Percentiles rank a stretch among this genome's conserved stretches.
Conservation (phyloP, 2,113 vertebrate species). For the Dolichallabes microphthalmus region DNA sequence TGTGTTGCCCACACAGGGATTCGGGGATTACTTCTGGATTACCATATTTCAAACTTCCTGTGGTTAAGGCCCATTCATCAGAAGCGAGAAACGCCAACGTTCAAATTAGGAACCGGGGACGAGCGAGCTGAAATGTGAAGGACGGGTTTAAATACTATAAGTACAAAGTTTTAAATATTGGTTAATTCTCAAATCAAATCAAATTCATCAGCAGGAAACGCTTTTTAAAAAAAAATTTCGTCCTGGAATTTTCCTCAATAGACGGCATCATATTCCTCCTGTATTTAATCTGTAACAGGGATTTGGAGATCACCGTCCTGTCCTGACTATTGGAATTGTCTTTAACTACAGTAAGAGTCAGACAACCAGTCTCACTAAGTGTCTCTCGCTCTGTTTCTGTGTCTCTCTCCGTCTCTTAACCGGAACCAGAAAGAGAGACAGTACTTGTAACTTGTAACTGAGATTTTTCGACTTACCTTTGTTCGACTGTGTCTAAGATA, state of each 20-base stretch:
- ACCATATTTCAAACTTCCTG: conserved; percentile 68
- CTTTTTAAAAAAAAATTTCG: too few relatives aligned
- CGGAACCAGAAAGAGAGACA: not conserved
- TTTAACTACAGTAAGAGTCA: not conserved
- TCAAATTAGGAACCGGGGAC: conserved; percentile 31
- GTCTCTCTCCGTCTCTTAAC: not conserved
- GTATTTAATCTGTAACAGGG: not conserved
- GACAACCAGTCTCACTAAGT: not conserved
- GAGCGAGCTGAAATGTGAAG: conserved; percentile 17
- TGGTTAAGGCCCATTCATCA: conserved; percentile 53
- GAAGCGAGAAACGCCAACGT: conserved; percentile 39
- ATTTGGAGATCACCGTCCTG: not conserved
- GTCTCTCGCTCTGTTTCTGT: too few relatives aligned
- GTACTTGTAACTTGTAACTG: not conserved
- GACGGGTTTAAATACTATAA: not conserved
- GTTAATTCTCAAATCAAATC: not conserved
- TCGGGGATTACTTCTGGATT: conserved; percentile 64
- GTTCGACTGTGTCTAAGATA: too few relatives aligned
- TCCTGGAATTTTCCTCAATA: not conserved
- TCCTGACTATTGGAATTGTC: not conserved
- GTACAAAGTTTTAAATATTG: too few relatives aligned
- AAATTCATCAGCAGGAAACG: not conserved
- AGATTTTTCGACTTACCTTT: too few relatives aligned
- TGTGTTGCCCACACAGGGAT: conserved; percentile 62
- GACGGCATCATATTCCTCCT: not conserved